These are phyloP conservation scores for Mohoua ochrocephala DNA, from an alignment of 2,113 vertebrate genomes.

Conservation along the genomic window DNA sequence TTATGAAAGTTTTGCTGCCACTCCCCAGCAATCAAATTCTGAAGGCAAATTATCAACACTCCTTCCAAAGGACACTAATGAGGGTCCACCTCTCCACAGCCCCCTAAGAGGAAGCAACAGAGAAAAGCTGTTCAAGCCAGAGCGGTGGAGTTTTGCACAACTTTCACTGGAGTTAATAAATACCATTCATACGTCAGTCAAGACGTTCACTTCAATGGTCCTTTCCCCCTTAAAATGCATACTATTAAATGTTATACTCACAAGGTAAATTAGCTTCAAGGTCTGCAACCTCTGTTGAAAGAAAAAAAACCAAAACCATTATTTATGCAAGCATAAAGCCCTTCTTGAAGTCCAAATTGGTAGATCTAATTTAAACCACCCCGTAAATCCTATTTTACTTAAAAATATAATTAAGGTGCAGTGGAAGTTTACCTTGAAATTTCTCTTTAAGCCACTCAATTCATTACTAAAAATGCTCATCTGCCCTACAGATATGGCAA, in stretches of 20 bases:
- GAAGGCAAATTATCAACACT: neutral
- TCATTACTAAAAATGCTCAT: neutral
- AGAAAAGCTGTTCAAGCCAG: neutral
- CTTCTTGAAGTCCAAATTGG: neutral
- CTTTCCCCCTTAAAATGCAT: neutral
- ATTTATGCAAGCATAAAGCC: neutral
- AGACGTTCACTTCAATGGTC: neutral
- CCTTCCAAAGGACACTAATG: neutral
- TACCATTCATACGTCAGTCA: neutral
- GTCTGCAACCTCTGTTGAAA: constrained; percentile 92
- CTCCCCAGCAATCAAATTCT: neutral
- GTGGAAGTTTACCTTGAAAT: neutral
- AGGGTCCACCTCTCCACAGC: neutral
- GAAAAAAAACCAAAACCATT: constrained; percentile 14
- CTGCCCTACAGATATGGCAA: neutral
- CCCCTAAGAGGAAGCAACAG: neutral
- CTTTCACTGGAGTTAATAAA: neutral
- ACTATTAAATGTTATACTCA: constrained; percentile 76
- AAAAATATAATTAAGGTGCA: neutral
- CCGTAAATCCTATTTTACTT: neutral
- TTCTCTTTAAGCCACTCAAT: neutral
- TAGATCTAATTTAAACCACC: neutral
- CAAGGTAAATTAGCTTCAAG: constrained; percentile 96
- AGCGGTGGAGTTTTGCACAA: neutral
- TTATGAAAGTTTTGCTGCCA: neutral